Evolutionary conservation across 2,888 invertebrate species (phyloP).

Genomic region (Clepsis dumicolana): DNA sequence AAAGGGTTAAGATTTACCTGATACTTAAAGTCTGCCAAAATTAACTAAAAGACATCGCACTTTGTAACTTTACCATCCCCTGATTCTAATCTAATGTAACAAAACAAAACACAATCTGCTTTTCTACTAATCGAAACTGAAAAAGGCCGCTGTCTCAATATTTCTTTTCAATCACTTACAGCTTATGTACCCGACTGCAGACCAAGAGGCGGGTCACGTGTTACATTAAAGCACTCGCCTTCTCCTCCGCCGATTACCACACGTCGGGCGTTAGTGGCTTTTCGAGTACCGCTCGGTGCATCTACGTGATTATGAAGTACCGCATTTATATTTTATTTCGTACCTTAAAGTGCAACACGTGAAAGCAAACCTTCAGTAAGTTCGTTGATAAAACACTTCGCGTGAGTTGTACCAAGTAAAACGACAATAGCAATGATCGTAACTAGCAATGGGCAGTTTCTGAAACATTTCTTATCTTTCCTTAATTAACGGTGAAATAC

Average conservation of each 20-base stretch:
- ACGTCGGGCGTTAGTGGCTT: slow-evolving; percentile 59
- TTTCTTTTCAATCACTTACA: slow-evolving; percentile 19
- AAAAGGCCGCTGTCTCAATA: not conserved
- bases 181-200: slow-evolving; percentile 2
- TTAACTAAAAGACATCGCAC: no score
- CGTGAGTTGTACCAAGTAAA: no score
- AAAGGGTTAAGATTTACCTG: no score
- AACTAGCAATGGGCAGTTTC: no score
- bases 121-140: not conserved
- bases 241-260: slow-evolving; percentile 61
- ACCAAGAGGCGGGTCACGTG: slow-evolving; percentile 50
- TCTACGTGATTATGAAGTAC: slow-evolving; percentile 43
- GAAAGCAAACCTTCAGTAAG: not conserved
- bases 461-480: no score
- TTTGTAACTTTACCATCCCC: no score
- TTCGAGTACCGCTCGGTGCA: slow-evolving; percentile 55
- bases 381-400: no score
- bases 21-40: no score
- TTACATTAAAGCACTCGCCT: slow-evolving; percentile 53
- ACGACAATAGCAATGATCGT: no score
- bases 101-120: no score
- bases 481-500: no score
- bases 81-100: not conserved
- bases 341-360: not conserved
- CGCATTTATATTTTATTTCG: slow-evolving; percentile 23